Evolutionary conservation across 2,797 vertebrate genomes (phyloP), one percentile per base, ranked within the genome.

Genomic region (Chaunax sp.): DNA sequence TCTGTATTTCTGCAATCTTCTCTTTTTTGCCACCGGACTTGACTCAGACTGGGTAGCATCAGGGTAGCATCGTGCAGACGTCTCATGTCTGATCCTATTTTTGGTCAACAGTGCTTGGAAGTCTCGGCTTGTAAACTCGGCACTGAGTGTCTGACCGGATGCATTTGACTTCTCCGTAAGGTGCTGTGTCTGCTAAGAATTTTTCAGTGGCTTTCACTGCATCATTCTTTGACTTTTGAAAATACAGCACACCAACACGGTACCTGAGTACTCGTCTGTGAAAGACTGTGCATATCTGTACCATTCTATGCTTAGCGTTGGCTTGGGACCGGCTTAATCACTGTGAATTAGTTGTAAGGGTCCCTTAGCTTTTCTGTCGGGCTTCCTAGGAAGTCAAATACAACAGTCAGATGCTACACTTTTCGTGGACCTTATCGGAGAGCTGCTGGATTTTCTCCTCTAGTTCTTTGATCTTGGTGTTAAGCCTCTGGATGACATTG

Each of bases 391-490:
- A 45, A 13, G 3, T 57, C 3, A 44, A 47, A 54, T 40, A 6
- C 7, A 28, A 52, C 1, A 30, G 13, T n/a, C n/a, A n/a, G n/a
- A n/a, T n/a, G n/a, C n/a, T n/a, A n/a, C n/a, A n/a, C n/a, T n/a
- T 13, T 37, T 18, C 11, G 40, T 58, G 83, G 85, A 97, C 96
- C 94, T 89, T 90, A 6, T 69, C 6, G 0, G 79, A 69, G 6
- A 95, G 88, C 3, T 92, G 85, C 56, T 66, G 86, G 1, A 95
- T 85, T 77, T 94, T 81, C 57, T 80, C 14, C 81, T 96, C 93
- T 51, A 98, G 91, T 51, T 92, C 92, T 72, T 81, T 93, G 65
- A 97, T 91, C 62, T 83, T 94, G 43, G 80, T 89, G 50, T 76
- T 92, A 16, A 97, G 93, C 72, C 95, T 94, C 63, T 90, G 78